Conservation (phyloP, 2,113 vertebrate species). For the Megalops atlanticus region DNA sequence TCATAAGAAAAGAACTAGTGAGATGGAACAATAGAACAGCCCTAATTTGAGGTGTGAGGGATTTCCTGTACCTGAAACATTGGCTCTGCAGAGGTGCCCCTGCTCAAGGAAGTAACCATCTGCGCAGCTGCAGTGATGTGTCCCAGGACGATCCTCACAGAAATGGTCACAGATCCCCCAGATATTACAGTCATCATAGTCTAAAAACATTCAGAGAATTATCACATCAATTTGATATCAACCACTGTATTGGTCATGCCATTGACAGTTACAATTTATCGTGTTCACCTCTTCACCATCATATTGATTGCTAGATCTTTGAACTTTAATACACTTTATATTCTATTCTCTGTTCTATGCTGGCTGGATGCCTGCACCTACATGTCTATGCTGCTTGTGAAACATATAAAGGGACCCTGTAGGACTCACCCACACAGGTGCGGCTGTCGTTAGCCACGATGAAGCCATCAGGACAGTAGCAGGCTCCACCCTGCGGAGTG, state of each 20-base stretch:
- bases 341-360: background rate
- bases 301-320: background rate
- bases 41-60: background rate
- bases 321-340: background rate
- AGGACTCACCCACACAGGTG: slow-evolving; percentile 63
- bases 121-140: slow-evolving; percentile 68
- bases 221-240: background rate
- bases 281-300: background rate
- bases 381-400: background rate
- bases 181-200: slow-evolving; percentile 71
- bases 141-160: slow-evolving; percentile 68
- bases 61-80: slow-evolving; percentile 60
- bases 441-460: slow-evolving; percentile 70
- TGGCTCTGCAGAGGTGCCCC: slow-evolving; percentile 67
- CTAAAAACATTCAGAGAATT: slow-evolving; percentile 40
- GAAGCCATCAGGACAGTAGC: slow-evolving; percentile 70
- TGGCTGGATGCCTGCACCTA: background rate
- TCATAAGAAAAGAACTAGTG: no score
- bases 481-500: slow-evolving; percentile 65
- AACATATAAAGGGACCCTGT: background rate
- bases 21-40: background rate
- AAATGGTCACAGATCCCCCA: slow-evolving; percentile 76
- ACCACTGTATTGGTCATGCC: background rate
- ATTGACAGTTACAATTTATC: no score
- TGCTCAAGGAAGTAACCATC: slow-evolving; percentile 67